Evolutionary conservation across 2,113 vertebrate genomes (phyloP).

Genomic region (Mormoops blainvillei): DNA sequence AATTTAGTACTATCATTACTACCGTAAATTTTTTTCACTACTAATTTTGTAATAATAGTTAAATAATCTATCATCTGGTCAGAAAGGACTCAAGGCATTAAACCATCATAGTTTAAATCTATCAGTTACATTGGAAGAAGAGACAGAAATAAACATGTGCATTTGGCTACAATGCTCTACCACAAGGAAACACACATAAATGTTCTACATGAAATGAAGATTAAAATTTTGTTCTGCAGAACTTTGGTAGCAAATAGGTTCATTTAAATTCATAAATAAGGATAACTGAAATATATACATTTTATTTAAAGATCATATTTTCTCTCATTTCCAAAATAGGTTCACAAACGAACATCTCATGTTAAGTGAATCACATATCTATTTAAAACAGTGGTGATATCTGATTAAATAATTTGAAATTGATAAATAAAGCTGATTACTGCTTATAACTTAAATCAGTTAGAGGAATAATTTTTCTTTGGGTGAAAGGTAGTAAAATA

Average conservation of each 20-base stretch:
- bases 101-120: slow-evolving; percentile 38
- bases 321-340: background rate
- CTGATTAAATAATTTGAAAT: slow-evolving; percentile 7
- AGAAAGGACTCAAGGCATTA: background rate
- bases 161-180: slow-evolving; percentile 64
- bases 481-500: background rate
- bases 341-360: background rate
- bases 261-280: slow-evolving; percentile 30
- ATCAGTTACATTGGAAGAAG: slow-evolving; percentile 49
- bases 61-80: background rate
- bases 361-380: slow-evolving; percentile 9
- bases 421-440: background rate
- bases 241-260: slow-evolving; percentile 43
- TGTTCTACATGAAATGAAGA: slow-evolving; percentile 52
- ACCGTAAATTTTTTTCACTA: background rate
- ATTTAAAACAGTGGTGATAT: background rate
- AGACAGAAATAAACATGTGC: slow-evolving; percentile 55
- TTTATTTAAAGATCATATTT: background rate
- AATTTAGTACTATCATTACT: background rate
- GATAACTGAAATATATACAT: slow-evolving; percentile 17
- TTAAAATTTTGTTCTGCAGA: slow-evolving; percentile 70
- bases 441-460: background rate
- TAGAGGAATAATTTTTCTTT: slow-evolving; percentile 26
- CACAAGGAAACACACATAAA: slow-evolving; percentile 65
- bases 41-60: background rate